phyloP scores from a whole-genome alignment of 1,140 invertebrate genomes.

The Ridgeia piscesae region DNA sequence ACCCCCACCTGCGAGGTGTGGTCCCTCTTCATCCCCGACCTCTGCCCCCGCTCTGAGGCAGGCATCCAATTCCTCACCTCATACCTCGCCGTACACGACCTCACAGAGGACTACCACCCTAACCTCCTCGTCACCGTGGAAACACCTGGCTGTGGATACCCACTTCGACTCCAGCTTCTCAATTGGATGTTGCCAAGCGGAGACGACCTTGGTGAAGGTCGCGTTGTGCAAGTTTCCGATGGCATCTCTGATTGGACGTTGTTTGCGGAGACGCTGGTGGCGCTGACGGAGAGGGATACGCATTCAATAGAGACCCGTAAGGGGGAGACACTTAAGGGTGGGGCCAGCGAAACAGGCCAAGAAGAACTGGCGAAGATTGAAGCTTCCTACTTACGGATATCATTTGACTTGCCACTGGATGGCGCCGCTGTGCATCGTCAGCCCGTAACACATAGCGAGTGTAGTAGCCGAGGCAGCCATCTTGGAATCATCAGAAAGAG shows the following conservation, averaged over 20 bases:
- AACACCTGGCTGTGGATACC: not conserved
- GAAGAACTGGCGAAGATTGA: not conserved
- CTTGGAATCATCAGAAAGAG: not conserved
- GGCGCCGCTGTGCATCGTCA: not conserved
- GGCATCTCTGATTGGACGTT: not conserved
- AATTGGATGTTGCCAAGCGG: not conserved
- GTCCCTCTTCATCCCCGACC: not conserved
- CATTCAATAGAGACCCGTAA: not conserved
- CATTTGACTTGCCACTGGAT: not conserved
- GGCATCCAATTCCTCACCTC: not conserved
- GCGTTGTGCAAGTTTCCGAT: not conserved
- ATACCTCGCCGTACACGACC: not conserved
- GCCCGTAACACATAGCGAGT: not conserved
- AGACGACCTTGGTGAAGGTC: not conserved
- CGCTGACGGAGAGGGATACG: not conserved
- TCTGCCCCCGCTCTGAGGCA: not conserved
- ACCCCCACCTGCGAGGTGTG: not conserved
- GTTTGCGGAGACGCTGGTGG: not conserved
- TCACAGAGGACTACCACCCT: not conserved
- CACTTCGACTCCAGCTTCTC: slow-evolving; percentile 9
- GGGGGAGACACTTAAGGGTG: not conserved
- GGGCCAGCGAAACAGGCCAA: not conserved
- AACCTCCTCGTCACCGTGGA: not conserved
- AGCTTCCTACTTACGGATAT: not conserved
- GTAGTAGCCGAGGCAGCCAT: not conserved